Evolutionary conservation across 2,888 invertebrate genomes (phyloP).

Genomic region (Bedellia somnulentella): DNA sequence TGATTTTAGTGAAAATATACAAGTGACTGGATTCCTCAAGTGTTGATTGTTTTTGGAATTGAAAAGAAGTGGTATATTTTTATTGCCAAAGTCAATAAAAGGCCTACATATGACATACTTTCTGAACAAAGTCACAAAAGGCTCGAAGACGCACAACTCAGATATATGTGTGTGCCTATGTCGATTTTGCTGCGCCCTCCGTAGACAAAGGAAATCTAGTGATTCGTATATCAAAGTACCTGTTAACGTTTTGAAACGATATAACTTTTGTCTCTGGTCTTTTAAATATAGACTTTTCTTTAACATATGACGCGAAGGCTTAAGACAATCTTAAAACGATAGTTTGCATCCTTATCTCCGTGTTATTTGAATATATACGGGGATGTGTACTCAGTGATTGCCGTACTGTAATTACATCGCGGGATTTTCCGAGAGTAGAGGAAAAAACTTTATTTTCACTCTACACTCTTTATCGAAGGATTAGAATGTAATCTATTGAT

Average conservation of each 20-base stretch:
- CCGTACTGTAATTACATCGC: too few species aligned
- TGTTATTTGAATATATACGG: too few species aligned
- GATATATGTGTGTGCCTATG: slow-evolving; percentile 37
- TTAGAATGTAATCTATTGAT: too few species aligned
- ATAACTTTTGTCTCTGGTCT: slow-evolving; percentile 47
- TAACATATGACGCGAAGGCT: slow-evolving; percentile 20
- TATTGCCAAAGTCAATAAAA: slow-evolving; percentile 16
- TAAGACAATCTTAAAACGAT: too few species aligned
- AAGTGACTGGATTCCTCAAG: too few species aligned
- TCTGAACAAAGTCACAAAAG: slow-evolving; percentile 25
- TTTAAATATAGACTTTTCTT: slow-evolving; percentile 40
- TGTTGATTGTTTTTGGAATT: too few species aligned
- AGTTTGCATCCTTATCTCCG: too few species aligned
- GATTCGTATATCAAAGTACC: slow-evolving; percentile 42
- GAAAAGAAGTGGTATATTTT: not conserved
- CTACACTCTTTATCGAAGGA: too few species aligned
- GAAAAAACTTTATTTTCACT: too few species aligned
- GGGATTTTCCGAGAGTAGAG: too few species aligned
- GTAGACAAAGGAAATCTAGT: slow-evolving; percentile 32
- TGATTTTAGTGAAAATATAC: too few species aligned
- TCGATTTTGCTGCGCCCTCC: slow-evolving; percentile 32
- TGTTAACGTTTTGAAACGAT: slow-evolving; percentile 37
- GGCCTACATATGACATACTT: slow-evolving; percentile 54
- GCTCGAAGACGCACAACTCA: slow-evolving; percentile 37
- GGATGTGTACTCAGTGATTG: too few species aligned